Percentiles rank a stretch among this genome's conserved stretches.
phyloP scores from a whole-genome alignment of 1,140 invertebrate species.

The Brachionus koreanus region DNA sequence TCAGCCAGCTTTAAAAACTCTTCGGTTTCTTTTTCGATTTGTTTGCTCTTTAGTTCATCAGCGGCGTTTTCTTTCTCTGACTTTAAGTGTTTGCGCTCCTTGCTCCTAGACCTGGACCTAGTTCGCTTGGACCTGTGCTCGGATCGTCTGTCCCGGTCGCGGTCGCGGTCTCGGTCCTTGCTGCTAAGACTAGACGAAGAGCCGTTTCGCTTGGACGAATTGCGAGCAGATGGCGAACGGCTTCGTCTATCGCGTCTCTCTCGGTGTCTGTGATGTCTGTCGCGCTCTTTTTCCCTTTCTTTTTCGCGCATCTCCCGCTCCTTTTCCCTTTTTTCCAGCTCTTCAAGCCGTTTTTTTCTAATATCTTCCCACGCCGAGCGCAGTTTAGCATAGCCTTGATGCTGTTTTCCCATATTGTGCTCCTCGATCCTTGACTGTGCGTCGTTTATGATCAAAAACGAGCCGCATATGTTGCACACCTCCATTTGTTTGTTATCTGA shows the following conservation, averaged over 20 bases:
- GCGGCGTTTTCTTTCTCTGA: slow-evolving; percentile 49
- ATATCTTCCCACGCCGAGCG: slow-evolving; percentile 52
- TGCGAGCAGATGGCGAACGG: neutral
- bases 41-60: slow-evolving; percentile 50
- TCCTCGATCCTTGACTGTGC: slow-evolving; percentile 95
- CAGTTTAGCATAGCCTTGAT: slow-evolving; percentile 78
- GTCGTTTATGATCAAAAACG: slow-evolving; percentile 92
- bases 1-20: slow-evolving; percentile 48
- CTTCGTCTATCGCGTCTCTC: neutral
- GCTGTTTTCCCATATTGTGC: slow-evolving; percentile 94
- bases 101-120: slow-evolving; percentile 33
- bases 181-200: slow-evolving; percentile 40
- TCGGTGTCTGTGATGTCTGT: neutral
- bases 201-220: slow-evolving; percentile 12
- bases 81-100: slow-evolving; percentile 50
- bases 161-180: slow-evolving; percentile 44
- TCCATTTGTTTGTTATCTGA: slow-evolving; percentile 95
- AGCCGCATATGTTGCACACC: slow-evolving; percentile 94
- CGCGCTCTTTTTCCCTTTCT: slow-evolving; percentile 46
- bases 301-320: slow-evolving; percentile 47
- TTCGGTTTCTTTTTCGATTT: slow-evolving; percentile 47
- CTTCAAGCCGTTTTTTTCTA: slow-evolving; percentile 45
- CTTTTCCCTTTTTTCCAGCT: slow-evolving; percentile 44
- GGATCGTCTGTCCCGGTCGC: slow-evolving; percentile 27
- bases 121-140: slow-evolving; percentile 44